Conservation (phyloP, 2,797 vertebrate genomes). For the Helicolenus hilgendorfi region DNA sequence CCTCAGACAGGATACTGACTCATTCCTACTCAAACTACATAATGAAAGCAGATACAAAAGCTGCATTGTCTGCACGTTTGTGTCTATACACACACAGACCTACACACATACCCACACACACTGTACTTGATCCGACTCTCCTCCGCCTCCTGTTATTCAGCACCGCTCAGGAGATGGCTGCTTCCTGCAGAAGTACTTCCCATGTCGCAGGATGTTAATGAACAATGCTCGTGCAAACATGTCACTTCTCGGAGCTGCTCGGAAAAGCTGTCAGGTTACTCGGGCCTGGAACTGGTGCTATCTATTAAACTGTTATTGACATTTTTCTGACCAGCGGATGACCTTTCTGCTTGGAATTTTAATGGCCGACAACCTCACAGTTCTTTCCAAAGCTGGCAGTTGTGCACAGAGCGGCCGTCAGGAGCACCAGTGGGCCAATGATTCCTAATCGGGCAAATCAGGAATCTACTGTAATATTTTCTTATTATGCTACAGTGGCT, state of each 20-base stretch:
- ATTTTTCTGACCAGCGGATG: constrained; percentile 28
- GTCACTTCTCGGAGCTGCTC: constrained; percentile 43
- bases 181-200: constrained; percentile 78
- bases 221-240: constrained; percentile 59
- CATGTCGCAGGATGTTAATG: constrained; percentile 67
- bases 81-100: not conserved
- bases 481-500: not conserved
- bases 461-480: not conserved
- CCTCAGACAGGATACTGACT: constrained; percentile 69
- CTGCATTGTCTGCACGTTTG: constrained; percentile 54
- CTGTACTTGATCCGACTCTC: constrained; percentile 36
- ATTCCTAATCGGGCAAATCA: not conserved
- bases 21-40: constrained; percentile 51
- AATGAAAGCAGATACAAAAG: constrained; percentile 53
- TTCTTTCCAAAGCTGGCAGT: constrained; percentile 2
- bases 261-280: constrained; percentile 22
- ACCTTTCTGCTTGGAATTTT: constrained; percentile 44
- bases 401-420: not conserved
- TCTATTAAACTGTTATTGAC: constrained; percentile 35
- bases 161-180: constrained; percentile 62
- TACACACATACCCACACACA: too few relatives aligned
- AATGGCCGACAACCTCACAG: not conserved
- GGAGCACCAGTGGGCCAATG: constrained; percentile 5
- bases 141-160: constrained; percentile 72
- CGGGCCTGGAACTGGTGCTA: constrained; percentile 7